Base-by-base conservation (phyloP, 2,888 invertebrate species). In the Tipula lateralis region DNA sequence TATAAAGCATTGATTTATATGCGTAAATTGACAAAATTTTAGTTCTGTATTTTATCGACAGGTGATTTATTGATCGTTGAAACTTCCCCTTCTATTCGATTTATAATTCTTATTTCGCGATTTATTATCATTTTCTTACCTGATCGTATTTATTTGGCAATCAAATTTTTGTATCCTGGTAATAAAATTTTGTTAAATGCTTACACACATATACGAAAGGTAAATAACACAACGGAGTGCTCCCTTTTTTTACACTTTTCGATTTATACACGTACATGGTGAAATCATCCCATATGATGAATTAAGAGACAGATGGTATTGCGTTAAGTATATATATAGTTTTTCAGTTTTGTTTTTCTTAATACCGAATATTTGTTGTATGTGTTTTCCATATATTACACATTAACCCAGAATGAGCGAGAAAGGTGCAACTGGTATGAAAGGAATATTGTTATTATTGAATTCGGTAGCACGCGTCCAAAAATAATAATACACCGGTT, bases 391-490 rank as follows among this genome's bases (percentile, higher is more conserved):
- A 12, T 66, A 66, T 66, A 66, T 66, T 9, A 66, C 66, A 66
- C 66, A 66, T 66, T 66, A 66, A 66, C 66, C 66, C 66, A 66
- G 24, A 66, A 24, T 24, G 66, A 66, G 66, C 66, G 66, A 66
- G 66, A 66, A 66, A 66, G 66, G 66, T 66, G 66, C 66, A 66
- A 66, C 24, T 19, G 66, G 66, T 66, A 66, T 66, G 24, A 66
- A 66, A 66, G 24, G 66, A 24, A 66, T 66, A 66, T 66, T 66
- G 24, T 66, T 66, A 66, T 66, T 66, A 24, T 66, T 66, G 12
- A 66, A 66, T 66, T 66, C 66, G 66, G 66, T 66, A 66, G 66
- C 66, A 66, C 66, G 66, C 66, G 66, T 66, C 66, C 66, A 66
- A 66, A 66, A 66, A 66, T 66, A 66, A 66, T 66, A 66, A 66